Base-by-base conservation (phyloP, 2,888 invertebrate species). In the Drosophila borealis region DNA sequence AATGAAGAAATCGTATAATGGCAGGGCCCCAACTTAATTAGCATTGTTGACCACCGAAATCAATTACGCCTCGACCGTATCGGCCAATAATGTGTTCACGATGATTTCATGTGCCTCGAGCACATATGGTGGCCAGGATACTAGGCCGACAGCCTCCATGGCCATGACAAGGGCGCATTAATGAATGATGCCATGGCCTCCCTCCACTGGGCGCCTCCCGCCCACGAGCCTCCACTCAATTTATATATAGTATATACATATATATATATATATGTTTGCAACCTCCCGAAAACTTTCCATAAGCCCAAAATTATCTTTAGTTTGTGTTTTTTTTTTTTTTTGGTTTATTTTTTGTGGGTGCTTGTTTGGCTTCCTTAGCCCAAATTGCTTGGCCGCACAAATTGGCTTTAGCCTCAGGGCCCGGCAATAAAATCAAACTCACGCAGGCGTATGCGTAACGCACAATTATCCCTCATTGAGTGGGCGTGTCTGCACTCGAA, bases 391-490 rank as follows among this genome's bases (percentile, higher is more conserved):
- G 72, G 78, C 64, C 70, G 68, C 76, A 75, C 81, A 84, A 86
- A 81, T 83, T 81, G 85, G 75, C 78, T 55, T 64, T 61, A 36
- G 75, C 70, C 63, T 50, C 54, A 37, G 55, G 81, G 37, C 41
- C 41, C 25, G 59, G 81, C 87, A 81, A 83, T 87, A 83, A 87
- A 83, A 79, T 84, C 80, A 79, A 81, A 71, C 74, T 63, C 74
- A 74, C 59, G 21, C 77, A 81, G 87, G 72, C 87, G 81, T 77
- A 77, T 84, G 82, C 87, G 82, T 83, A 81, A 83, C 85, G 80
- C 80, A 85, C 83, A 87, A 88, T 85, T 81, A 87, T 87, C 74
- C 67, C 55, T 64, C 66, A 83, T 81, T 82, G 83, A 75, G 80
- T 87, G 83, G 85, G 82, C 55, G 88, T 87, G 69, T 44, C 76